These are phyloP conservation scores for Parambassis ranga DNA, from an alignment of 2,797 vertebrate species.

Conservation along the genomic window DNA sequence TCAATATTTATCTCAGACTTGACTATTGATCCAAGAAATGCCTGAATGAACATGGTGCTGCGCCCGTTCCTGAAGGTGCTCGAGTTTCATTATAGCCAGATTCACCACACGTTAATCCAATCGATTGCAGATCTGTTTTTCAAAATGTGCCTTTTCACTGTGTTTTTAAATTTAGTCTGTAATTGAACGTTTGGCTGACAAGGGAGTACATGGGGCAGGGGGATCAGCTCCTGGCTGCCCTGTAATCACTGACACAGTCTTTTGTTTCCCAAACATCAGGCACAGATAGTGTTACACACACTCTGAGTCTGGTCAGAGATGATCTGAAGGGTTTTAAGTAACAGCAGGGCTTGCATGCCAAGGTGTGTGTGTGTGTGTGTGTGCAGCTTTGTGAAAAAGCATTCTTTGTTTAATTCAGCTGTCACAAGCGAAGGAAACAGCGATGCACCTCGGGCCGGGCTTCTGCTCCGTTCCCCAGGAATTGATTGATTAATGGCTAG, in stretches of 20 bases:
- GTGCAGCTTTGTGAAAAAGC: not conserved
- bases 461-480: not conserved
- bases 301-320: constrained; percentile 18
- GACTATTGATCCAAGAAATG: constrained; percentile 6
- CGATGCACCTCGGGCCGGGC: not conserved
- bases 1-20: constrained; percentile 9
- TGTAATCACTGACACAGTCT: constrained; percentile 52
- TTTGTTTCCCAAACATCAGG: constrained; percentile 38
- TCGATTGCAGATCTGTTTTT: too few species aligned
- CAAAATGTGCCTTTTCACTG: too few species aligned
- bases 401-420: constrained; percentile 28
- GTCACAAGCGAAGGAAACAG: constrained; percentile 14
- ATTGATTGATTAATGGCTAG: constrained; percentile 26
- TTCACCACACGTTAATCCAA: not conserved
- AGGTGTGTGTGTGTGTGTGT: constrained; percentile 2
- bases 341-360: not conserved
- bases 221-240: constrained; percentile 11
- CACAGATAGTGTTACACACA: constrained; percentile 2
- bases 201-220: not conserved
- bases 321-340: constrained; percentile 30
- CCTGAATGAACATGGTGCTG: not conserved
- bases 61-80: not conserved
- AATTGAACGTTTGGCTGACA: constrained; percentile 33
- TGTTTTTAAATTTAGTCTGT: constrained; percentile 21
- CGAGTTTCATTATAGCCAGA: constrained; percentile 4